These are phyloP conservation scores for Paratrypauchen microcephalus DNA, from an alignment of 2,797 vertebrate species.

Conservation along the genomic window DNA sequence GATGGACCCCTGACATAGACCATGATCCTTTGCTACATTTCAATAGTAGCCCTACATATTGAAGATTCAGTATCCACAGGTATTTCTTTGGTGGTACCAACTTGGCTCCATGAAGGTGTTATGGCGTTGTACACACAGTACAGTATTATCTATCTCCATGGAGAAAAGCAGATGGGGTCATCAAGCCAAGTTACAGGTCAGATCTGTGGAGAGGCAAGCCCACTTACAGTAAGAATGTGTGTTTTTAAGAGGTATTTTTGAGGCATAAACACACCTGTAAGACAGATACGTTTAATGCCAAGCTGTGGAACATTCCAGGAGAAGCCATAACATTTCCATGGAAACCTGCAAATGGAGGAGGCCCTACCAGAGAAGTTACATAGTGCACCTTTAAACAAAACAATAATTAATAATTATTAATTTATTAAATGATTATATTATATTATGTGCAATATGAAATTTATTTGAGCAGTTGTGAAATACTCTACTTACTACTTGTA, in stretches of 20 bases:
- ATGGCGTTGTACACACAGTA: neutral
- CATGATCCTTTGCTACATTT: no score
- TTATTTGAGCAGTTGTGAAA: no score
- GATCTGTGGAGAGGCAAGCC: neutral
- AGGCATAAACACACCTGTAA: neutral
- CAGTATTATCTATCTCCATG: neutral
- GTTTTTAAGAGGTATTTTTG: neutral
- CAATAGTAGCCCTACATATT: no score
- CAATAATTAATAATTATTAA: no score
- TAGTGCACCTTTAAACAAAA: neutral
- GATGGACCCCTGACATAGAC: no score
- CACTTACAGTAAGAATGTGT: neutral
- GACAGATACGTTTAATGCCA: no score
- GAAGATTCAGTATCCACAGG: no score
- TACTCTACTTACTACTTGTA: no score
- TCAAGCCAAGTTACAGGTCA: neutral
- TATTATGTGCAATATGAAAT: no score
- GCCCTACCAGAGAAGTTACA: neutral
- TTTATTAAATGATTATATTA: no score
- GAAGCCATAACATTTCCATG: neutral
- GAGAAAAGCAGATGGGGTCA: neutral
- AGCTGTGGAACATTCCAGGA: no score
- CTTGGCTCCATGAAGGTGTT: neutral
- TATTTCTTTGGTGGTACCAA: no score
- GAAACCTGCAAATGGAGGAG: neutral